Percentiles rank a stretch among this genome's conserved stretches.
phyloP scores from a whole-genome alignment of 2,113 vertebrate genomes.

The Euleptes europaea region DNA sequence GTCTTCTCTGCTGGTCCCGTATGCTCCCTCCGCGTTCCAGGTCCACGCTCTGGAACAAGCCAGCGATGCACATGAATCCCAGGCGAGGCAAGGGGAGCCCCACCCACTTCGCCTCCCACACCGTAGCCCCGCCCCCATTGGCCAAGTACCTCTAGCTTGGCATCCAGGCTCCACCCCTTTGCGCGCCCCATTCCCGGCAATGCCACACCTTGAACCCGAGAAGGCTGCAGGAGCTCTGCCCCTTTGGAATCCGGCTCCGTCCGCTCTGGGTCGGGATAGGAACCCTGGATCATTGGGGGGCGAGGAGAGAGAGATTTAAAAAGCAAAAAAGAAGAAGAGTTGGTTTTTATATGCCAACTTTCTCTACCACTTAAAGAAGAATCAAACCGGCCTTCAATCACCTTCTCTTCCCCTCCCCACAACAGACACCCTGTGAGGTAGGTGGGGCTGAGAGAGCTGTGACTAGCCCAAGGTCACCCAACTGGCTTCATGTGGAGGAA shows the following conservation, averaged over 20 bases:
- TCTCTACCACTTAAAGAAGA: no score
- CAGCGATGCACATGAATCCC: not conserved
- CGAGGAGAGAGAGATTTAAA: no score
- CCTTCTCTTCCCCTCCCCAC: no score
- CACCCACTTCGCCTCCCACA: not conserved
- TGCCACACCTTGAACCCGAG: conserved; percentile 53
- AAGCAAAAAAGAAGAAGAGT: no score
- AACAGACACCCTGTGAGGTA: no score
- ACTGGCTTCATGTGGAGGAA: no score
- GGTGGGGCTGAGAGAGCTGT: no score
- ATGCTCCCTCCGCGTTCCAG: conserved; percentile 50
- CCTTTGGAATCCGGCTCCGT: conserved; percentile 21
- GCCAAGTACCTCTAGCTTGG: conserved; percentile 60
- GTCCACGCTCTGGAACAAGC: conserved; percentile 50
- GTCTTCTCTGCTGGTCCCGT: conserved; percentile 61
- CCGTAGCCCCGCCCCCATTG: not conserved
- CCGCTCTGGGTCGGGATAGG: conserved; percentile 22
- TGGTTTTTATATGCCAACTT: no score
- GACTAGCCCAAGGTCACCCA: no score
- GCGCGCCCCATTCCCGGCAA: conserved; percentile 67
- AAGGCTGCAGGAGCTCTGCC: conserved; percentile 46
- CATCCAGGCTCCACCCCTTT: conserved; percentile 69
- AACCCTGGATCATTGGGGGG: not conserved
- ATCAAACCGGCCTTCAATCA: no score
- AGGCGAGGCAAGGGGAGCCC: no score